These are phyloP conservation scores for Drosophila sp. DNA, from an alignment of 1,140 invertebrate genomes.

Conservation along the genomic window DNA sequence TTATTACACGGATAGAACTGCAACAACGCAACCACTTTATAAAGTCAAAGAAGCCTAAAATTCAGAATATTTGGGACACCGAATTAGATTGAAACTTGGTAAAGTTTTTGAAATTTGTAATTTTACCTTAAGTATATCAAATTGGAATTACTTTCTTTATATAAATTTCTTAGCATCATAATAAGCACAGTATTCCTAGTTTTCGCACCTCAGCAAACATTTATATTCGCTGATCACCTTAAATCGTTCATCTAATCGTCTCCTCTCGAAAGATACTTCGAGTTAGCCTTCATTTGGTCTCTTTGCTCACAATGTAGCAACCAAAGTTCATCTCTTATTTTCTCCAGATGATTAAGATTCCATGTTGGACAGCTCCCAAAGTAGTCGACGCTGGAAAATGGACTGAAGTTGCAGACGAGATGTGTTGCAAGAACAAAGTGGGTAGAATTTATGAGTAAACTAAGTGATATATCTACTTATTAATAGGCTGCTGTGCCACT, in stretches of 20 bases:
- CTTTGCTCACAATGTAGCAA: background rate
- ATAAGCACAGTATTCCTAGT: too few species aligned
- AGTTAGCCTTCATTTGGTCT: background rate
- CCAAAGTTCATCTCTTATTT: background rate
- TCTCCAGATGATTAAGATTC: slow-evolving; percentile 13
- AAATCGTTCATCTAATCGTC: background rate
- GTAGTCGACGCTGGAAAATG: background rate
- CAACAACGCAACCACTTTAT: too few species aligned
- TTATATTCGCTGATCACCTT: too few species aligned
- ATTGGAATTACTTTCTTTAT: too few species aligned
- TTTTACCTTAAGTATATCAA: too few species aligned
- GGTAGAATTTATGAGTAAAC: slow-evolving; percentile 44
- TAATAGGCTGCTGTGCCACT: slow-evolving; percentile 37
- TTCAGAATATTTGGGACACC: too few species aligned
- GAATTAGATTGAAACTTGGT: too few species aligned
- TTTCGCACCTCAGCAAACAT: too few species aligned
- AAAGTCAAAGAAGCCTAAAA: too few species aligned
- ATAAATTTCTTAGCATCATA: too few species aligned
- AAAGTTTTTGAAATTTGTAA: too few species aligned
- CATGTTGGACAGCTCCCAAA: background rate
- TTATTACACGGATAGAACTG: too few species aligned
- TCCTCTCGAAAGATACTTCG: background rate
- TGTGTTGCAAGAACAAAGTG: slow-evolving; percentile 19
- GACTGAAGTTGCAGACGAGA: background rate
- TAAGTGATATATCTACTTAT: slow-evolving; percentile 54